phyloP scores from a whole-genome alignment of 92 coral and sea anemone species.

The Anthopleura xanthogrammica region DNA sequence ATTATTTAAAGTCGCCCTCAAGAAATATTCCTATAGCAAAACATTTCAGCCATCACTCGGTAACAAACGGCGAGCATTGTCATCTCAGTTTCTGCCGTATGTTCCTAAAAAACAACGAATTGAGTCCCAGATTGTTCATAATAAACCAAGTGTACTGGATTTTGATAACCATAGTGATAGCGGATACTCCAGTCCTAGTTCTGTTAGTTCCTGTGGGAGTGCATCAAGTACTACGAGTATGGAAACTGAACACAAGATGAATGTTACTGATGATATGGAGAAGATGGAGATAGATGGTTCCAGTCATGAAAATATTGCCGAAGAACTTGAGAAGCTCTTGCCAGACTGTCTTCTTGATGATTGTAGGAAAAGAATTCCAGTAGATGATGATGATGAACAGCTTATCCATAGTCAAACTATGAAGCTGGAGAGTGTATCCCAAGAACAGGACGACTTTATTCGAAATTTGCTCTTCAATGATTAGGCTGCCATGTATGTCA shows the following conservation, averaged over 20 bases:
- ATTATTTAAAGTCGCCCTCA: background rate
- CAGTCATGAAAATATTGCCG: slow-evolving; percentile 44
- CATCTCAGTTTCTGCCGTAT: slow-evolving; percentile 75
- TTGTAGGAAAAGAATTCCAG: background rate
- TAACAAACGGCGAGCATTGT: slow-evolving; percentile 29
- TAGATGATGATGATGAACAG: background rate
- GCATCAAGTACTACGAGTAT: background rate
- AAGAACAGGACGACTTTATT: slow-evolving; percentile 52
- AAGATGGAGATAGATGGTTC: slow-evolving; percentile 3
- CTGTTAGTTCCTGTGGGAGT: slow-evolving; percentile 85
- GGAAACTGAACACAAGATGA: background rate
- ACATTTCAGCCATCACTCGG: slow-evolving; percentile 14
- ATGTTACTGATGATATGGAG: background rate
- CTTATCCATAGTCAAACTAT: background rate
- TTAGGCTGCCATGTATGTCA: no score
- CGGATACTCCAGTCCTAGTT: slow-evolving; percentile 94
- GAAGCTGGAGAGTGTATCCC: slow-evolving; percentile 25
- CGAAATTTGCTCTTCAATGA: slow-evolving; percentile 14
- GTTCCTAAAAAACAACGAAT: slow-evolving; percentile 71
- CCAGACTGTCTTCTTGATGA: slow-evolving; percentile 52
- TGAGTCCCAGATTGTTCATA: background rate
- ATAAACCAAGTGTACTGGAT: background rate
- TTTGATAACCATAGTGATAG: slow-evolving; percentile 81
- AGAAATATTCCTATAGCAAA: background rate
- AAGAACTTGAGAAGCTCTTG: slow-evolving; percentile 56